A percentile compares a stretch with the other conserved stretches of the same genome.
These are phyloP conservation scores for Lonchura striata DNA, from an alignment of 2,113 vertebrate genomes.

Conservation along the genomic window DNA sequence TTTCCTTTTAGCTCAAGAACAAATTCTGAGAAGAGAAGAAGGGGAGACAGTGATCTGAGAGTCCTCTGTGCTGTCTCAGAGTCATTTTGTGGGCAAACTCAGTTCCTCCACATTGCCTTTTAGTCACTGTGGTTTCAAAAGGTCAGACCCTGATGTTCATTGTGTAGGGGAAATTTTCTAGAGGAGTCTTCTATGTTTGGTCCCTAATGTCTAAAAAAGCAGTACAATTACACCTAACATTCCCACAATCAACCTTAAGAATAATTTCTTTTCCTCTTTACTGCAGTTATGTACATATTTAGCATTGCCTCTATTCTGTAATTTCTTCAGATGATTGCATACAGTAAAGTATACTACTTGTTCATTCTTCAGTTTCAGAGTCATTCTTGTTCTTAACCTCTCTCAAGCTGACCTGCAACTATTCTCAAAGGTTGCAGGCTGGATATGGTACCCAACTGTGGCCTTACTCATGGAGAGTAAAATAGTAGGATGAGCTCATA, in stretches of 20 bases:
- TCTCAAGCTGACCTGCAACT: neutral
- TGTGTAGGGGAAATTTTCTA: neutral
- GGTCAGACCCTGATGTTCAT: neutral
- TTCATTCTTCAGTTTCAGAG: neutral
- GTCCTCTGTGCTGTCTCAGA: neutral
- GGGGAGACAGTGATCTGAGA: neutral
- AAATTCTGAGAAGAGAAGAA: neutral
- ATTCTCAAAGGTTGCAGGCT: neutral
- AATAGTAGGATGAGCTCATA: constrained; percentile 5
- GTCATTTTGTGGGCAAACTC: neutral
- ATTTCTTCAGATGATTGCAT: neutral
- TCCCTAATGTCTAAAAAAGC: neutral
- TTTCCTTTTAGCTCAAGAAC: neutral
- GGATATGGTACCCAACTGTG: neutral
- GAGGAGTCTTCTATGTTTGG: neutral
- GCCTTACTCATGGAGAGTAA: neutral
- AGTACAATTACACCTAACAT: neutral
- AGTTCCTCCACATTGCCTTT: neutral
- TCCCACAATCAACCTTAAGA: neutral
- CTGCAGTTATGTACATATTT: neutral
- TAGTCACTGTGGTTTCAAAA: neutral
- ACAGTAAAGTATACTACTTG: neutral
- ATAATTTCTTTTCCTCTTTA: neutral
- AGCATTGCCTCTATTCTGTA: neutral
- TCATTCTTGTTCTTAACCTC: neutral